Evolutionary conservation across 53 echinoderm and acorn worm species (phyloP).

Genomic region (Luidia sarsii): DNA sequence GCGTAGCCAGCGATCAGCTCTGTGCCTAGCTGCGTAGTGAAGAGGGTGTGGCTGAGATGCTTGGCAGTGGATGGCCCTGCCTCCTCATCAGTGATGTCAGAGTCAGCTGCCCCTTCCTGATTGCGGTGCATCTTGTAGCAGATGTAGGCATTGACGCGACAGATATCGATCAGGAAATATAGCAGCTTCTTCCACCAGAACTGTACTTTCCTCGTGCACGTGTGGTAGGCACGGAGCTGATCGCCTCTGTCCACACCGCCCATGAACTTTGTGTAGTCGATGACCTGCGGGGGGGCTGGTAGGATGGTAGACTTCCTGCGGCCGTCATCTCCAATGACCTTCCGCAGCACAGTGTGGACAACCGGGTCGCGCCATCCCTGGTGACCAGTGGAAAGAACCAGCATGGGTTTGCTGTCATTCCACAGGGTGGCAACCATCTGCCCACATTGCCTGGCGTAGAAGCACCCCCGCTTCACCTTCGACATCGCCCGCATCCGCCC

Average conservation of each 20-base stretch:
- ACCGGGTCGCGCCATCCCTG: constrained; percentile 1
- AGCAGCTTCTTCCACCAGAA: constrained; percentile 10
- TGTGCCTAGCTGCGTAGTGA: not conserved
- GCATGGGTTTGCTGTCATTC: constrained; percentile 22
- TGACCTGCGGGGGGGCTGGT: not conserved
- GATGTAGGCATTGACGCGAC: constrained; percentile 16
- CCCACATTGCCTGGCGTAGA: constrained; percentile 11
- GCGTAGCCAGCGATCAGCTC: not conserved
- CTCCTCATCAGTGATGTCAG: too few species aligned
- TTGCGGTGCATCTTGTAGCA: constrained; percentile 14
- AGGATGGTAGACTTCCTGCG: not conserved
- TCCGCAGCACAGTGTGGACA: not conserved
- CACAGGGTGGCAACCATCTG: not conserved
- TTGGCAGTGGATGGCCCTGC: too few species aligned
- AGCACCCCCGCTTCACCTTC: not conserved
- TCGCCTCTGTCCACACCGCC: not conserved
- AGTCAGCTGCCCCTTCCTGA: not conserved
- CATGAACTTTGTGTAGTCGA: too few species aligned
- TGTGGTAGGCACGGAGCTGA: too few species aligned
- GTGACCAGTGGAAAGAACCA: constrained; percentile 10
- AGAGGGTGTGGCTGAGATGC: not conserved
- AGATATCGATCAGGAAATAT: constrained; percentile 1
- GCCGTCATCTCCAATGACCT: not conserved
- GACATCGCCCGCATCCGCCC: not conserved
- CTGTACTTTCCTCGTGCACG: not conserved